Percentiles rank a stretch among this genome's conserved stretches.
Evolutionary conservation across 2,888 invertebrate species (phyloP).

Genomic region (Buathra laborator): DNA sequence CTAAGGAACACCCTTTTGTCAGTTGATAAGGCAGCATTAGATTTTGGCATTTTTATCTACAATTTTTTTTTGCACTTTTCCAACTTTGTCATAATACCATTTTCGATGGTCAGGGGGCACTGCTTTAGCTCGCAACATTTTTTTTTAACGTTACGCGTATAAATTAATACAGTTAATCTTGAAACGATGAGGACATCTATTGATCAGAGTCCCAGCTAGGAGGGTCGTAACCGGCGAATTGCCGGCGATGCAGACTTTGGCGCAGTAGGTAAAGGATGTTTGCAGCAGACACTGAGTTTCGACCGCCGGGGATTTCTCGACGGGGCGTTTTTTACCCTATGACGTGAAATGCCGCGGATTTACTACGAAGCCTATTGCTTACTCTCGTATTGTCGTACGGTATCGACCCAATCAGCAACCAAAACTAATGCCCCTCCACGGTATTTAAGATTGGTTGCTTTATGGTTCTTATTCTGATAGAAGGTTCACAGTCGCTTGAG

Average conservation of each 20-base stretch:
- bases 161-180: constrained; percentile 9
- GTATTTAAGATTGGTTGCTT: too few relatives aligned
- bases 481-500: too few relatives aligned
- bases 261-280: background rate
- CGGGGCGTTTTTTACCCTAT: background rate
- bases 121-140: too few relatives aligned
- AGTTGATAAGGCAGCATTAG: constrained; percentile 51
- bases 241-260: background rate
- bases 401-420: background rate
- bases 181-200: background rate
- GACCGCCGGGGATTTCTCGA: background rate
- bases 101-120: background rate
- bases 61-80: background rate
- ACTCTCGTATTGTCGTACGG: background rate
- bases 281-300: background rate
- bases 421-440: too few relatives aligned
- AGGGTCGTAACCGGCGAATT: background rate
- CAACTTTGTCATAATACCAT: background rate
- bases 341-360: background rate
- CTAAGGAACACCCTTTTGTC: constrained; percentile 23
- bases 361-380: background rate
- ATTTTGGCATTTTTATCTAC: background rate
- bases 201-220: background rate
- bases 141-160: too few relatives aligned
- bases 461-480: too few relatives aligned